These are phyloP conservation scores for Arrhamphus sclerolepis DNA, from an alignment of 2,797 vertebrate species.

Conservation along the genomic window DNA sequence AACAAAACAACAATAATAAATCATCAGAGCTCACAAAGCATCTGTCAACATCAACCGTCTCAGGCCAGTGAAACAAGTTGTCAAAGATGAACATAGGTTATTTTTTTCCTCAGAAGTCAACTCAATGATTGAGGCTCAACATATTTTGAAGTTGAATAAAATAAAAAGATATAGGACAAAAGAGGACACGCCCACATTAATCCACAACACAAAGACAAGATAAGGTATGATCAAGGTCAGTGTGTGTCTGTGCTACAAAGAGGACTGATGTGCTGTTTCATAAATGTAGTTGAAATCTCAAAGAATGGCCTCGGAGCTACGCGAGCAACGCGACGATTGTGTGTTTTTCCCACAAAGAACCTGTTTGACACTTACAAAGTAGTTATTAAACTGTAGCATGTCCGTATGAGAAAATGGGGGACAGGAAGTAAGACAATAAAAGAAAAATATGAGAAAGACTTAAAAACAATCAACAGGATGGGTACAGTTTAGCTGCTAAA, in stretches of 20 bases:
- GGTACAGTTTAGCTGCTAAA: too few relatives aligned
- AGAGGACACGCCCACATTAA: slow-evolving; percentile 10
- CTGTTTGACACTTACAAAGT: slow-evolving; percentile 38
- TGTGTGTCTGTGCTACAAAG: slow-evolving; percentile 5
- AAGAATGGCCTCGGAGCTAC: slow-evolving; percentile 26
- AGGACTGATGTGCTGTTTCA: slow-evolving; percentile 13
- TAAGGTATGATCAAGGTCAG: slow-evolving; percentile 8
- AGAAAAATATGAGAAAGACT: background rate
- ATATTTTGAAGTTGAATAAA: slow-evolving; percentile 47
- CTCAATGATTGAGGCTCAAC: slow-evolving; percentile 26
- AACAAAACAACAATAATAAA: too few relatives aligned
- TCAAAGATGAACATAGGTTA: slow-evolving; percentile 65
- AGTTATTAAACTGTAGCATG: slow-evolving; percentile 36
- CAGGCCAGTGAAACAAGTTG: slow-evolving; percentile 64
- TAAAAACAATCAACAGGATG: background rate
- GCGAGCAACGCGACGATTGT: slow-evolving; percentile 39
- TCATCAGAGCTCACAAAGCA: slow-evolving; percentile 39
- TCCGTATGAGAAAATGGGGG: background rate
- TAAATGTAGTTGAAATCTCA: slow-evolving; percentile 23
- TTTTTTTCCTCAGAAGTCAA: slow-evolving; percentile 49
- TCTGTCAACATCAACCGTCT: slow-evolving; percentile 47
- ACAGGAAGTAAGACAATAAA: too few relatives aligned
- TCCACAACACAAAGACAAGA: slow-evolving; percentile 28
- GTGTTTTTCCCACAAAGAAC: slow-evolving; percentile 32
- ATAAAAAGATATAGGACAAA: slow-evolving; percentile 20